These are phyloP conservation scores for Salminus brasiliensis DNA, from an alignment of 2,113 vertebrate species.

Conservation along the genomic window DNA sequence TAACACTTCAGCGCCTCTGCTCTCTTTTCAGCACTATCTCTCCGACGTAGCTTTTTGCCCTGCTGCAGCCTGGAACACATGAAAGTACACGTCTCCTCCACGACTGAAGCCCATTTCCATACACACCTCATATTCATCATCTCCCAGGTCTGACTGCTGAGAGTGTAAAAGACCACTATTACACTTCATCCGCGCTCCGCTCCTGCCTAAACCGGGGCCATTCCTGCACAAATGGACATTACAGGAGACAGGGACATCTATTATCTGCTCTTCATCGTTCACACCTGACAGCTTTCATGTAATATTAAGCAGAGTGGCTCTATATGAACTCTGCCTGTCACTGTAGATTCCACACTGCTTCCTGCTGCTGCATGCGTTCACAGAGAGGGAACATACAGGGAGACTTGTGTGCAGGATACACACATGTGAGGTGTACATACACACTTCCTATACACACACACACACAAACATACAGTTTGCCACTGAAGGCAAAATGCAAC, in stretches of 20 bases:
- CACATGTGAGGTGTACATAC: neutral
- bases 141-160: constrained; percentile 25
- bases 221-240: constrained; percentile 33
- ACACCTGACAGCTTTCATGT: constrained; percentile 42
- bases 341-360: neutral
- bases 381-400: neutral
- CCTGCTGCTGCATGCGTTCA: neutral
- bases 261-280: constrained; percentile 39
- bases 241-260: constrained; percentile 39
- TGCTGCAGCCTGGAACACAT: neutral
- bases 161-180: constrained; percentile 30
- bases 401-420: neutral
- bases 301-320: constrained; percentile 26
- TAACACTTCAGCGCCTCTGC: neutral
- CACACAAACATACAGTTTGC: neutral
- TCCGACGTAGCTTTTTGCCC: neutral
- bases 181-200: constrained; percentile 5
- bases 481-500: neutral
- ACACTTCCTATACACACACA: neutral
- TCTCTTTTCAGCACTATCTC: neutral
- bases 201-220: constrained; percentile 15
- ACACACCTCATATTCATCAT: constrained; percentile 27
- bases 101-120: neutral
- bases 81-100: neutral
- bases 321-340: constrained; percentile 17